Base-by-base conservation (phyloP, 2,113 vertebrate species). In the Rhagologus leucostigma region DNA sequence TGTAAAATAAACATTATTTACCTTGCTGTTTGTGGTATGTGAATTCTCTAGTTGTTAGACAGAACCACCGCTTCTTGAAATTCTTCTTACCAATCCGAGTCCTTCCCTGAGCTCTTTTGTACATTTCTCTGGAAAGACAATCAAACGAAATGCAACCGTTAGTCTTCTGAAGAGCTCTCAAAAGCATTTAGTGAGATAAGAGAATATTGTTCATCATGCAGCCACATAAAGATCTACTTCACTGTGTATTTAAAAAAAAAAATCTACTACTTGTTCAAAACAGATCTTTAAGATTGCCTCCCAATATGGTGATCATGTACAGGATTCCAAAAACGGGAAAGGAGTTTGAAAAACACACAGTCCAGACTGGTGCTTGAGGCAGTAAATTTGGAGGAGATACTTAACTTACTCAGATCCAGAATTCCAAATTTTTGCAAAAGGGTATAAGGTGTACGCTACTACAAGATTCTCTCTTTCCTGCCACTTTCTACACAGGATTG, bases 31-130 rank as follows among this genome's bases (percentile, higher is more conserved):
- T 99, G 97, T 99, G 99, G 96, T 99, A 99, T 49, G 99, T 98
- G 47, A 99, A 98, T 92, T 99, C 99, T 96, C 98, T 98, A 95
- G 98, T 99, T 90, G 99, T 99, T 94, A 99, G 96, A 89, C 98
- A 98, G 94, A 99, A 99, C 99, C 99, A 99, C 23, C 99, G 97
- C 90, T 99, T 99, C 93, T 99, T 99, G 95, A 99, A 99, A 95
- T 98, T 99, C 97, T 97, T 99, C 98, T 99, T 99, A 78, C 98
- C 98, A 22, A 99, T 98, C 16, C 98, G 98, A 92, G 98, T 99
- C 93, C 98, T 99, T 75, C 99, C 99, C 95, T 99, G 99, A 94
- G 98, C 98, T 90, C 99, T 98, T 98, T 99, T 99, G 94, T 99
- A 98, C 94, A 99, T 99, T 95, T 99, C 99, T 82, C 99, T 99